Base-by-base conservation (phyloP, 2,888 invertebrate genomes). In the Meiosimyza platycephala region DNA sequence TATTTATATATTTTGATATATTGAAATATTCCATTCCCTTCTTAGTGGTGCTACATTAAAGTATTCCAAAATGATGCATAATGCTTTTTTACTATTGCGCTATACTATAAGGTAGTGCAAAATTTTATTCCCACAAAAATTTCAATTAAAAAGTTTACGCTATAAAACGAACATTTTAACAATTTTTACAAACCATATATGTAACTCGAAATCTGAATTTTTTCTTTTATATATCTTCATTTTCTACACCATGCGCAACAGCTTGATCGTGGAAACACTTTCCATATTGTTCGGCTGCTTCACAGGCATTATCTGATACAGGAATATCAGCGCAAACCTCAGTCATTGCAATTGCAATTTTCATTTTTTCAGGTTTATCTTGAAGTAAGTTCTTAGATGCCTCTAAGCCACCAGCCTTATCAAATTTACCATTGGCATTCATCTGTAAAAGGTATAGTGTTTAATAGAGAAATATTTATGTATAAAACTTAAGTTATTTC, bases 261-360 rank as follows among this genome's bases (percentile, higher is more conserved):
- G 78, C 80, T 72, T 85, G 79, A 4, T 75, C 50, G 33, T 74
- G 76, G 40, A 85, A 79, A 70, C 84, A 85, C 28, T 71, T 66
- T 13, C 80, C 73, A 65, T 85, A 84, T 3, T 68, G 60, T 54
- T 80, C 83, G 28, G 84, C 84, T 1, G 85, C 85, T 59, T 85
- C 85, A 64, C 84, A 84, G 22, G 80, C 80, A 71, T 84, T 80
- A 28, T 74, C 77, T 0, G 81, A 75, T 15, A 85, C 82, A 4
- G 54, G 13, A 47, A 80, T 74, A 0, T 60, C 76, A 2, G 72
- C 75, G 63, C 84, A 84, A 6, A 57, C 60, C 18, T 81, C 79
- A 0, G 78, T 78, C 7, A 85, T 78, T 69, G 81, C 80, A 1
- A 73, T 55, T n/a, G 79, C 80, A 2, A 78, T 2, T 51, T 79